Base-by-base conservation (phyloP, 2,888 invertebrate genomes). In the Drosophila buzzatii region DNA sequence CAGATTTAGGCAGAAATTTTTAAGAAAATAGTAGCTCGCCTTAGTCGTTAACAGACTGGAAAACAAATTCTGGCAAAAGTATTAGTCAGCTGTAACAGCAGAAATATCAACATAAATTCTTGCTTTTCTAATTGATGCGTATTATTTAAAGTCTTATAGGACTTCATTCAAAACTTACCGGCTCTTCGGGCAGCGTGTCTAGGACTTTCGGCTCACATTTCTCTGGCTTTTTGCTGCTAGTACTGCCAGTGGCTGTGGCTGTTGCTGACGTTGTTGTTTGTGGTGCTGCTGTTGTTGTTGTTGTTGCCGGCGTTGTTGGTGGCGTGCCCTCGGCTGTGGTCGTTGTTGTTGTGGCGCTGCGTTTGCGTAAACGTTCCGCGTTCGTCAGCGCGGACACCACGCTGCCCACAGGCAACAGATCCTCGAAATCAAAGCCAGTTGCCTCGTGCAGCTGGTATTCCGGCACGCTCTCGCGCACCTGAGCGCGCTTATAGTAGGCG, bases 171-270 rank as follows among this genome's bases (percentile, higher is more conserved):
- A n/a, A 6, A 90, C 92, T 93, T 80, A 93, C 93, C 87, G 93
- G 93, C 78, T 92, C 92, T 47, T 92, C 89, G 75, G 93, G 92
- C 64, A 91, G 81, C 71, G 92, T 85, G 47, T 93, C 93, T 56
- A 93, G 79, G 41, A 93, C 90, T 77, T 82, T 91, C 3, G 93
- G 91, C 58, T 93, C 93, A 68, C 93, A 93, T 77, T 90, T 91
- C 58, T 87, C 90, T 53, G 81, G 66, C 35, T 82, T 70, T 64
- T 76, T 85, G 57, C 78, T 76, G 61, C 62, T 63, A 23, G 23
- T 23, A 62, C 79, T 76, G 16, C 51, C 44, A 0, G 66, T 45
- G 14, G 58, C 16, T n/a, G 62, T 4, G 31, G 49, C 23, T 31
- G 65, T 35, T 58, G 76, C 27, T 23, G 67, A 35, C 37, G 59